These are phyloP conservation scores for Aradophagus sp. DNA, from an alignment of 1,140 invertebrate species.

Conservation along the genomic window DNA sequence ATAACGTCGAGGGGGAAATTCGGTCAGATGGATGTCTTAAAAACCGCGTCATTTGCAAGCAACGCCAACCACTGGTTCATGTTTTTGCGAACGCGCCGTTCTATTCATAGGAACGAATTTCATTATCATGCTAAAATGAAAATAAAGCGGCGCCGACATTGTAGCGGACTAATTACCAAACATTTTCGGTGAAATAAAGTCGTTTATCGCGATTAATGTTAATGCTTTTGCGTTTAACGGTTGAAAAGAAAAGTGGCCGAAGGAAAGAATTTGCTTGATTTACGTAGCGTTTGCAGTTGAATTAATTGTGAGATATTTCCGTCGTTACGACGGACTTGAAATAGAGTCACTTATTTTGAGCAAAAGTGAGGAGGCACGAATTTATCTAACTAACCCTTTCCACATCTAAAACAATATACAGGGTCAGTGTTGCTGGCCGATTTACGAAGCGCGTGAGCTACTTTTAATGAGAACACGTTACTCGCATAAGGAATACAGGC, in stretches of 20 bases:
- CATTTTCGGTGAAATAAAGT: not conserved
- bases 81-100: slow-evolving; percentile 10
- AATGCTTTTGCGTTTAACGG: too few relatives aligned
- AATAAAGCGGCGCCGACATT: slow-evolving; percentile 35
- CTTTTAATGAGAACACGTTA: slow-evolving; percentile 36
- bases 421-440: slow-evolving; percentile 49
- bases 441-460: slow-evolving; percentile 37
- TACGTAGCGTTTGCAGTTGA: too few relatives aligned
- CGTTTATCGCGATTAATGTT: too few relatives aligned
- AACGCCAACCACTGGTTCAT: too few relatives aligned
- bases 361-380: slow-evolving; percentile 32
- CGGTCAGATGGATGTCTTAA: too few relatives aligned
- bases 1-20: too few relatives aligned
- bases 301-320: slow-evolving; percentile 37
- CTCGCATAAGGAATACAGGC: slow-evolving; percentile 21
- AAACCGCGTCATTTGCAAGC: too few relatives aligned
- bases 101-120: slow-evolving; percentile 41
- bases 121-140: slow-evolving; percentile 44
- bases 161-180: slow-evolving; percentile 11
- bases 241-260: too few relatives aligned
- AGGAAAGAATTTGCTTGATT: too few relatives aligned
- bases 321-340: slow-evolving; percentile 23
- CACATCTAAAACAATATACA: slow-evolving; percentile 49
- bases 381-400: slow-evolving; percentile 50
- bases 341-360: slow-evolving; percentile 48